These are phyloP conservation scores for Rhingia campestris DNA, from an alignment of 2,888 invertebrate genomes.

Conservation along the genomic window DNA sequence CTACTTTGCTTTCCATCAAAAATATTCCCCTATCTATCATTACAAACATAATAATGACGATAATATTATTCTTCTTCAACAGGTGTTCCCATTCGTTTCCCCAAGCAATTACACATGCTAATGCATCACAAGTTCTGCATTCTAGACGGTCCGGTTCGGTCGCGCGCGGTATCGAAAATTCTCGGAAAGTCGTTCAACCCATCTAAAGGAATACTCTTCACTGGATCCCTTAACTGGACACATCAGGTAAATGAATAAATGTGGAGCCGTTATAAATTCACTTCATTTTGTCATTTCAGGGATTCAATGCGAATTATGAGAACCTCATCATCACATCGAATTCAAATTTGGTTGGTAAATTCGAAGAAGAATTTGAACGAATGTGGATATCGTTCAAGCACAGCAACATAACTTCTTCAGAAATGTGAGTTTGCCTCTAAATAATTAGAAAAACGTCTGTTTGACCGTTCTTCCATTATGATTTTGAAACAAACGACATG, in stretches of 20 bases:
- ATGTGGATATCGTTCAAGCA: slow-evolving; percentile 79
- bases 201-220: slow-evolving; percentile 30
- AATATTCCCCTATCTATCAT: neutral
- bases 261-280: neutral
- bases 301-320: slow-evolving; percentile 80
- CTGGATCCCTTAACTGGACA: slow-evolving; percentile 64
- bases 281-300: slow-evolving; percentile 73
- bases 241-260: slow-evolving; percentile 28
- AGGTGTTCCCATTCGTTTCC: slow-evolving; percentile 79
- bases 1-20: no score
- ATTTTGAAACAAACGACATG: no score
- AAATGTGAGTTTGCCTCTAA: slow-evolving; percentile 51
- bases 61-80: slow-evolving; percentile 28
- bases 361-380: slow-evolving; percentile 79
- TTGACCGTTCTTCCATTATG: no score
- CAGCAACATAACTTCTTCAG: neutral
- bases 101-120: slow-evolving; percentile 74
- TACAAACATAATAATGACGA: neutral
- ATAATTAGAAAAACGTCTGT: neutral
- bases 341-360: slow-evolving; percentile 67
- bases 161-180: slow-evolving; percentile 48
- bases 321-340: slow-evolving; percentile 79
- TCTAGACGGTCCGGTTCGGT: slow-evolving; percentile 78
- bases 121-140: slow-evolving; percentile 82
- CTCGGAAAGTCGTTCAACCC: neutral